Percentiles rank a stretch among this genome's conserved stretches.
phyloP scores from a whole-genome alignment of 1,140 invertebrate genomes.

The Phenacoccus solenopsis region DNA sequence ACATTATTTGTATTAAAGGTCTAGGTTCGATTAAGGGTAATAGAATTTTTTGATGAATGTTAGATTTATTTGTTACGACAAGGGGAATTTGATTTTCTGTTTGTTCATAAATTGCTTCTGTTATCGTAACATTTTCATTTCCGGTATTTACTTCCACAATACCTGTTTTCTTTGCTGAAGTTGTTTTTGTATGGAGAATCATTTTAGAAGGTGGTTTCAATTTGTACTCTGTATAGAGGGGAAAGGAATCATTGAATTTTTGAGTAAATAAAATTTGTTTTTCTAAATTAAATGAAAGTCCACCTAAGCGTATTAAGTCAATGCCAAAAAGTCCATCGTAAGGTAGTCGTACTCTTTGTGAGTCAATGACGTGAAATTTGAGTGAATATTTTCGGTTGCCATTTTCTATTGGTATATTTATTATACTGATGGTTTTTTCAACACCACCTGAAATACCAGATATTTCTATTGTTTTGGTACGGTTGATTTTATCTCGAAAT shows the following conservation, averaged over 20 bases:
- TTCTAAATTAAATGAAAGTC: neutral
- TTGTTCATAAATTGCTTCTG: no score
- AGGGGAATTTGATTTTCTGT: no score
- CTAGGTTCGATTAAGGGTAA: no score
- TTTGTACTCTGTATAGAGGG: neutral
- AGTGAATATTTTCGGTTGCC: neutral
- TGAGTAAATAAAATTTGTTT: neutral
- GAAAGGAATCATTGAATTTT: neutral
- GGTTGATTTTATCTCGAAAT: no score
- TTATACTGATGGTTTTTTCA: neutral
- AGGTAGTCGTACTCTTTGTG: neutral
- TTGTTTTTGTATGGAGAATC: neutral
- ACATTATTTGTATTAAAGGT: no score
- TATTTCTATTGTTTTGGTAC: no score
- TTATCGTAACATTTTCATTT: neutral
- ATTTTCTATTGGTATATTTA: neutral
- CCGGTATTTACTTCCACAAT: neutral
- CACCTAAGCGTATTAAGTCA: neutral
- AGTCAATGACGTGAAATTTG: neutral
- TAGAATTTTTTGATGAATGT: no score
- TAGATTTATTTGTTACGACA: no score
- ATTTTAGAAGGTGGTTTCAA: no score
- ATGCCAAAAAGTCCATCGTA: neutral
- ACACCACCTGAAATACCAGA: neutral
- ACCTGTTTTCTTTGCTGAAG: neutral